Conservation (phyloP, 2,888 invertebrate genomes). For the Pediacus dermestoides region DNA sequence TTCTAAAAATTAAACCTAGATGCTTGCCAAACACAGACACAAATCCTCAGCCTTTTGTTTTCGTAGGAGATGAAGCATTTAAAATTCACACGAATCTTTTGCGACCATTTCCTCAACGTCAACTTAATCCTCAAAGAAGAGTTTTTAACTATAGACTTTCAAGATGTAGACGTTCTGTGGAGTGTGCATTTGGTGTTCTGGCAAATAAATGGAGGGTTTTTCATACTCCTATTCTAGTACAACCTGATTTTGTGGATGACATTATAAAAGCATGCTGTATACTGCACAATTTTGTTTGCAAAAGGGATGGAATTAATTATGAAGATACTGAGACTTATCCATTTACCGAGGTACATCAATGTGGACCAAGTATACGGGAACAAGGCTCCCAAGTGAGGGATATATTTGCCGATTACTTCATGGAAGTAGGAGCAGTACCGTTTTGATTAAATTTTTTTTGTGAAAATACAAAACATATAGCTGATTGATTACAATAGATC, state of each 20-base stretch:
- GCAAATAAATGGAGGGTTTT: conserved; percentile 18
- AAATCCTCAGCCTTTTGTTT: conserved; percentile 16
- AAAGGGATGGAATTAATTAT: conserved; percentile 12
- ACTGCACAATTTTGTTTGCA: conserved; percentile 13
- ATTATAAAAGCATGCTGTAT: conserved; percentile 16
- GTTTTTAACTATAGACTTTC: conserved; percentile 24
- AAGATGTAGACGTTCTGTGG: conserved; percentile 15
- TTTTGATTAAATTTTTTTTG: neutral
- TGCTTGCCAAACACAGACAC: conserved; percentile 15
- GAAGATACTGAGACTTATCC: conserved; percentile 14
- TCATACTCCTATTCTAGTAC: conserved; percentile 15
- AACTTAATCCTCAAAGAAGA: conserved; percentile 11
- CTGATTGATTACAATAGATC: no score
- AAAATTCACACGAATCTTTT: conserved; percentile 12
- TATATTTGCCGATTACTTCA: no score
- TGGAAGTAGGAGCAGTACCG: conserved; percentile 1
- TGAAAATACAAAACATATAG: no score
- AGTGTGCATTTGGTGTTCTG: conserved; percentile 23
- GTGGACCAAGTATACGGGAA: no score
- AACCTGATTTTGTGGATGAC: conserved; percentile 13
- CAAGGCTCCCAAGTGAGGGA: no score
- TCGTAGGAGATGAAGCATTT: conserved; percentile 22
- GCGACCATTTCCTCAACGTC: conserved; percentile 13
- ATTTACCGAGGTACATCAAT: conserved; percentile 11
- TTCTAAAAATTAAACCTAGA: conserved; percentile 13